These are phyloP conservation scores for Dysmachus trigonus DNA, from an alignment of 2,888 invertebrate species.

Conservation along the genomic window DNA sequence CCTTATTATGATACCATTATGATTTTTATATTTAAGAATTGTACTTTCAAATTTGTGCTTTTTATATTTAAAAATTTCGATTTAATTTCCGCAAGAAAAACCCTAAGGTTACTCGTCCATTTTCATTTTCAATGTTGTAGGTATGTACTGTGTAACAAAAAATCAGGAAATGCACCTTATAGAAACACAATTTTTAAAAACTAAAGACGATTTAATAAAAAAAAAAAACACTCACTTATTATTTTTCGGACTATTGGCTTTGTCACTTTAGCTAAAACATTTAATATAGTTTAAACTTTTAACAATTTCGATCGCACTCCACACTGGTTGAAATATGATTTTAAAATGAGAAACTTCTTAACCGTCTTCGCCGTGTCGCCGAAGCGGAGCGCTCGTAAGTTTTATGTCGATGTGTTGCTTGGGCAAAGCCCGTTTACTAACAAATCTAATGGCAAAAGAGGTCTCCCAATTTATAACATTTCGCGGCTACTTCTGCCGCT, in stretches of 20 bases:
- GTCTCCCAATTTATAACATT: constrained; percentile 59
- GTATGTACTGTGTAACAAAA: not conserved
- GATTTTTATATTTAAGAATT: not conserved
- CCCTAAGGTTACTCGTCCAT: not conserved
- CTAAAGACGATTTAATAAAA: not conserved
- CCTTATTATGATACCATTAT: too few relatives aligned
- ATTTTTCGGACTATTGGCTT: not conserved
- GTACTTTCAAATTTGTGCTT: not conserved
- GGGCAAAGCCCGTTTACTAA: constrained; percentile 57
- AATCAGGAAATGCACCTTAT: not conserved
- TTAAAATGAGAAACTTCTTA: not conserved
- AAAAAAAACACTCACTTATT: not conserved
- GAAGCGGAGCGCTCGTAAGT: not conserved
- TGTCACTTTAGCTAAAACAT: not conserved
- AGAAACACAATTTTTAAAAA: not conserved
- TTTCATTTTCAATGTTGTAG: not conserved
- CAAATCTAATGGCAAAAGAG: constrained; percentile 58
- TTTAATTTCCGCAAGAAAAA: not conserved
- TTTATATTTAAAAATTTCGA: not conserved
- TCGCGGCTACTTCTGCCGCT: constrained; percentile 23
- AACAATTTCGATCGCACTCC: not conserved
- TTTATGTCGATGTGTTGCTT: constrained; percentile 51
- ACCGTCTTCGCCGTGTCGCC: not conserved
- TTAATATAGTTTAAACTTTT: not conserved
- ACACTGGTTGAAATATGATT: not conserved